Evolutionary conservation across 1,140 invertebrate genomes (phyloP).

Genomic region (Cecropterus lyciades): DNA sequence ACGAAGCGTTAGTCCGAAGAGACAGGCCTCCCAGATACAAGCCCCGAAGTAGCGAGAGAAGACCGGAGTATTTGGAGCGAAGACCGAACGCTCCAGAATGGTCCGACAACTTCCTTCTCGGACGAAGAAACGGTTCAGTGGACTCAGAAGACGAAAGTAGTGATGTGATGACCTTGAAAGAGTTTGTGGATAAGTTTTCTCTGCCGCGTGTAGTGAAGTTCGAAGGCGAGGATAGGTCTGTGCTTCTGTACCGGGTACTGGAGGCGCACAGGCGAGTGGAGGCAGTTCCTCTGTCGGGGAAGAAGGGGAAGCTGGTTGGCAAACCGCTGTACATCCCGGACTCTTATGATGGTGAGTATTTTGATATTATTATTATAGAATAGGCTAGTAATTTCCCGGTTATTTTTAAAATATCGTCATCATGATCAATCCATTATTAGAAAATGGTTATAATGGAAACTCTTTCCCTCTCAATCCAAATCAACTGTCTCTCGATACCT

Average conservation of each 20-base stretch:
- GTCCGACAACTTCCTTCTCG: constrained; percentile 80
- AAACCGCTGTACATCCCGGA: constrained; percentile 85
- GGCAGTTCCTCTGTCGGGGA: constrained; percentile 81
- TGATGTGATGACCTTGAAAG: constrained; percentile 78
- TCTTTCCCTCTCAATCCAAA: too few species aligned
- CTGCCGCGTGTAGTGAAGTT: constrained; percentile 84
- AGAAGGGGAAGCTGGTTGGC: constrained; percentile 84
- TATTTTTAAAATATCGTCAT: too few species aligned
- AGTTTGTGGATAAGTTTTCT: constrained; percentile 85
- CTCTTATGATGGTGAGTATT: constrained; percentile 85
- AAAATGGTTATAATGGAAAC: too few species aligned
- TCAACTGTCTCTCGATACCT: too few species aligned
- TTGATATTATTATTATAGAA: constrained; percentile 22
- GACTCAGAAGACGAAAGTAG: constrained; percentile 74
- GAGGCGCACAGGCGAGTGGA: constrained; percentile 84
- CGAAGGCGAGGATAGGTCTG: constrained; percentile 79
- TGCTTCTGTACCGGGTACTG: constrained; percentile 84
- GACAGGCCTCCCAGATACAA: constrained; percentile 75
- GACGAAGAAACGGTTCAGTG: constrained; percentile 67
- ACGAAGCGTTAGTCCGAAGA: constrained; percentile 74
- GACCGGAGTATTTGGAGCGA: constrained; percentile 73
- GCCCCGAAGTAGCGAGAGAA: constrained; percentile 68
- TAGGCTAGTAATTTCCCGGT: neutral
- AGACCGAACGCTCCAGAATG: constrained; percentile 74
- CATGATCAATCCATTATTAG: too few species aligned